Evolutionary conservation across 2,888 invertebrate species (phyloP).

Genomic region (Isotomurus palustris): DNA sequence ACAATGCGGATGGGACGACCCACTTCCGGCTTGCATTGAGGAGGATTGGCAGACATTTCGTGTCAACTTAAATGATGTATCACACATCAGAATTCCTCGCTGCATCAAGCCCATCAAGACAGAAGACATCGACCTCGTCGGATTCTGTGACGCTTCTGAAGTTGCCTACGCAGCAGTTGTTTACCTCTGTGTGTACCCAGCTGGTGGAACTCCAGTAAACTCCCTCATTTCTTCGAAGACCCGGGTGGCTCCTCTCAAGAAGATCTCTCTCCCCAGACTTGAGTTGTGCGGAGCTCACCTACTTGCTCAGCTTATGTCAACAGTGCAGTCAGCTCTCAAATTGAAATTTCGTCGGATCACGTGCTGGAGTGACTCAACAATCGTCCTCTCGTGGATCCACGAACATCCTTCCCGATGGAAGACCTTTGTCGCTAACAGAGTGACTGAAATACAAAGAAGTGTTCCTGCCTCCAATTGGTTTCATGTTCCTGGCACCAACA

Average conservation of each 20-base stretch:
- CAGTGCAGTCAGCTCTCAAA: constrained; percentile 7
- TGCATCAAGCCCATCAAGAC: too few species aligned
- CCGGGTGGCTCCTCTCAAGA: constrained; percentile 40
- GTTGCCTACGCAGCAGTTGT: constrained; percentile 43
- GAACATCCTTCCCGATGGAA: constrained; percentile 22
- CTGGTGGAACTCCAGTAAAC: background rate
- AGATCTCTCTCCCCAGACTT: constrained; percentile 31
- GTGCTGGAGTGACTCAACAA: constrained; percentile 35
- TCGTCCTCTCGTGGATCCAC: constrained; percentile 38
- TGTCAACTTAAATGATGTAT: too few species aligned
- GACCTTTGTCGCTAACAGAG: constrained; percentile 41
- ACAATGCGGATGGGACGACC: too few species aligned
- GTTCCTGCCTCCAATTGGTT: constrained; percentile 29
- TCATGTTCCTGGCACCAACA: constrained; percentile 41
- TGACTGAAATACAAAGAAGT: constrained; percentile 35
- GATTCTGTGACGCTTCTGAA: constrained; percentile 44
- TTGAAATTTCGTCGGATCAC: background rate
- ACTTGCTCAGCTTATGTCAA: constrained; percentile 3
- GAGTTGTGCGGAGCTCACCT: constrained; percentile 35
- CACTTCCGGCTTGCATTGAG: too few species aligned
- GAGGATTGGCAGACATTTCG: too few species aligned
- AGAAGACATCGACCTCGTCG: too few species aligned
- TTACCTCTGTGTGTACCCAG: constrained; percentile 25
- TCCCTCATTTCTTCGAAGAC: constrained; percentile 18
- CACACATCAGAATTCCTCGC: too few species aligned